Conservation (phyloP, 92 coral and sea anemone genomes). For the Siderastrea siderea region DNA sequence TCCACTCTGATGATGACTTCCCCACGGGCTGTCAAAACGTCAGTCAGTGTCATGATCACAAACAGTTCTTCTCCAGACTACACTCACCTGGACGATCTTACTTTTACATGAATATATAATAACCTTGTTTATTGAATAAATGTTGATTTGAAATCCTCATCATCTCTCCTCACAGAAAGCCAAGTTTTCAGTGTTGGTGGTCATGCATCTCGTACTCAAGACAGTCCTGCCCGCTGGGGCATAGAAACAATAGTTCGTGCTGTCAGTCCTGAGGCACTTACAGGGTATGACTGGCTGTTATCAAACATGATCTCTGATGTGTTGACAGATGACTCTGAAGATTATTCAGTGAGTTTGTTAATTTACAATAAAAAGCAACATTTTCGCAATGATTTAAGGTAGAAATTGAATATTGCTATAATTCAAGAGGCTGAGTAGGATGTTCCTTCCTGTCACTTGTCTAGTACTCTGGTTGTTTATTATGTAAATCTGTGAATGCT, state of each 20-base stretch:
- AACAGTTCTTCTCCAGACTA: too few species aligned
- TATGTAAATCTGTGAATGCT: too few species aligned
- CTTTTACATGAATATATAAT: too few species aligned
- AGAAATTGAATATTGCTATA: too few species aligned
- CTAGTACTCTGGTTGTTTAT: too few species aligned
- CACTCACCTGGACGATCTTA: too few species aligned
- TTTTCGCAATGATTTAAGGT: not conserved
- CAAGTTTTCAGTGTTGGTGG: constrained; percentile 68
- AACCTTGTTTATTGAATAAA: too few species aligned
- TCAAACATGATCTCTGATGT: constrained; percentile 54
- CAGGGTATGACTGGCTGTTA: constrained; percentile 71
- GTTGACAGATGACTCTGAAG: constrained; percentile 26
- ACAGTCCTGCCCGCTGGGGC: constrained; percentile 86
- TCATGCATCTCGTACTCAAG: constrained; percentile 72
- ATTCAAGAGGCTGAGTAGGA: too few species aligned
- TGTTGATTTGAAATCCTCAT: not conserved
- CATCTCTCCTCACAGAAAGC: constrained; percentile 36
- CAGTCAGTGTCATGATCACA: too few species aligned
- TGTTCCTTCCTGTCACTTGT: too few species aligned
- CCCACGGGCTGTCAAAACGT: too few species aligned
- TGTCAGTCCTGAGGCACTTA: constrained; percentile 59
- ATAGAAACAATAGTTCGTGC: constrained; percentile 64
- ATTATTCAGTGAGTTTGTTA: constrained; percentile 55
- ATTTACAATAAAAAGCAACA: not conserved
- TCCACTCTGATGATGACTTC: too few species aligned